Percentiles rank a stretch among this genome's conserved stretches.
phyloP scores from a whole-genome alignment of 2,888 invertebrate species.

The Cenopis cana region DNA sequence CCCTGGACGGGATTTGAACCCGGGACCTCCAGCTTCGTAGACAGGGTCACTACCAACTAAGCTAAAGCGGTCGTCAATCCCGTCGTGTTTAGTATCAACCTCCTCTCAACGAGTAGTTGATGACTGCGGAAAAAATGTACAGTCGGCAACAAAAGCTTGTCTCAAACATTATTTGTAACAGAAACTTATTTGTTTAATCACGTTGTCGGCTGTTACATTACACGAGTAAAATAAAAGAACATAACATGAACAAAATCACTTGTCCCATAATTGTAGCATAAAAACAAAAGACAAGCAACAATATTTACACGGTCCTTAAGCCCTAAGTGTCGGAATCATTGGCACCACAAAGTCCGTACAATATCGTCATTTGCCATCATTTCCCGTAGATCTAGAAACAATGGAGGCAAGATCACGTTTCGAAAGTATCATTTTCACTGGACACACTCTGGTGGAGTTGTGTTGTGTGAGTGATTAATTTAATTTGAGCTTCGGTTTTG shows the following conservation, averaged over 20 bases:
- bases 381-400: conserved; percentile 47
- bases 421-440: conserved; percentile 70
- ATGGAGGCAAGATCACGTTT: conserved; percentile 63
- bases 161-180: too few species aligned
- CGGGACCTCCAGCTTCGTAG: too few species aligned
- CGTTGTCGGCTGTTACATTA: neutral
- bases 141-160: too few species aligned
- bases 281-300: conserved; percentile 31
- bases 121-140: too few species aligned
- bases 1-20: too few species aligned
- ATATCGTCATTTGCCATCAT: conserved; percentile 27
- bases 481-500: conserved; percentile 44
- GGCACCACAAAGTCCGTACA: conserved; percentile 14
- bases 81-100: too few species aligned
- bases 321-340: conserved; percentile 18
- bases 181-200: too few species aligned
- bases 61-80: too few species aligned
- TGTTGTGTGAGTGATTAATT: conserved; percentile 50
- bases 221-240: neutral
- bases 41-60: too few species aligned
- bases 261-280: conserved; percentile 45
- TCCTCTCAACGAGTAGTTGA: too few species aligned
- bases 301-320: conserved; percentile 36
- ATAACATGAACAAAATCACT: neutral
- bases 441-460: conserved; percentile 63